Evolutionary conservation across 1,140 invertebrate genomes (phyloP).

Genomic region (Orius laevigatus): DNA sequence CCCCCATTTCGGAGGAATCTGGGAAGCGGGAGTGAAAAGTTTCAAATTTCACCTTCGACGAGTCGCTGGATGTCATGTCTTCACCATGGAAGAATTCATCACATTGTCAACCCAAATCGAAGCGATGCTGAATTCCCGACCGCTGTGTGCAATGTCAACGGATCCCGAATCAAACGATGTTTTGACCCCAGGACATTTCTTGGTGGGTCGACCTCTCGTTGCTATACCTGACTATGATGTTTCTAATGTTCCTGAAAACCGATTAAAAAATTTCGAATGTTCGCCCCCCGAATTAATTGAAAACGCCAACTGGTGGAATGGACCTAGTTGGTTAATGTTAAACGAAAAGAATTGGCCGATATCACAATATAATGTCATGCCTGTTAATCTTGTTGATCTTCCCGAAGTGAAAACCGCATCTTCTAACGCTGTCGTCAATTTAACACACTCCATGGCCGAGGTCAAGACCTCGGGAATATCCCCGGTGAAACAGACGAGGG

Average conservation of each 20-base stretch:
- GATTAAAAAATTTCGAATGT: no score
- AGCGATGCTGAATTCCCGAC: slow-evolving; percentile 21
- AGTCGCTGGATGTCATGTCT: slow-evolving; percentile 14
- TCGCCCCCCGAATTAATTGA: slow-evolving; percentile 18
- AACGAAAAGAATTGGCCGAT: background rate
- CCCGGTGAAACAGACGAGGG: no score
- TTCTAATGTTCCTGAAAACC: no score
- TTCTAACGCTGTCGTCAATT: no score
- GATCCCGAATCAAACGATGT: slow-evolving; percentile 19
- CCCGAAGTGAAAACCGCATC: background rate
- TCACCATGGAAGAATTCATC: slow-evolving; percentile 20
- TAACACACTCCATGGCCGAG: background rate
- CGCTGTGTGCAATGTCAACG: slow-evolving; percentile 17
- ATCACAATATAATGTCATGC: background rate
- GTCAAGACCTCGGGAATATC: no score
- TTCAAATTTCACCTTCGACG: slow-evolving; percentile 26
- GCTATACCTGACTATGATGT: no score
- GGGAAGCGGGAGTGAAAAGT: slow-evolving; percentile 27
- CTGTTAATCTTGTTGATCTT: background rate
- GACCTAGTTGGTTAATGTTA: slow-evolving; percentile 17
- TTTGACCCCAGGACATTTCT: slow-evolving; percentile 22
- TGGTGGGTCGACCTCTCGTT: slow-evolving; percentile 18
- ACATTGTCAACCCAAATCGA: slow-evolving; percentile 19
- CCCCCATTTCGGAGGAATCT: slow-evolving; percentile 29
- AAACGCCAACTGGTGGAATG: slow-evolving; percentile 24